Evolutionary conservation across 2,797 vertebrate genomes (phyloP), one percentile per base, ranked within the genome.

Genomic region (Meda fulgida): DNA sequence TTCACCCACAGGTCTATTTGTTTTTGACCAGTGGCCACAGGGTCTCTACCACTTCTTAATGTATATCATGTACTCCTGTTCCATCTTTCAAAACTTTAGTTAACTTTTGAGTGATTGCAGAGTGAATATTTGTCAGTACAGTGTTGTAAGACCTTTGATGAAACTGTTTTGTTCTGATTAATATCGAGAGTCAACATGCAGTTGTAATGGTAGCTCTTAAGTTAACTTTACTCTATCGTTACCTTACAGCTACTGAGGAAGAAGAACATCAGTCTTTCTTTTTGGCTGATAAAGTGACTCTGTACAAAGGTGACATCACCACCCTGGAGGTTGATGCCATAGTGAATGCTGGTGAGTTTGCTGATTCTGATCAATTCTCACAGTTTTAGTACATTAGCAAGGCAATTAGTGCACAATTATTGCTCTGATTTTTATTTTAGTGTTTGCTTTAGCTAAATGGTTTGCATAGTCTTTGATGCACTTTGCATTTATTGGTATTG

Each of bases 251-350:
- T 87, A 93, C 95, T 91, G 94, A 92, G 2, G 36, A 93, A 77
- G 95, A 96, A 75, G 96, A 97, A 85, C 89, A 91, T 88, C 94
- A 91, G 91, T 94, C 75, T 92, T 94, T 87, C 73, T 83, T 88
- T 38, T 91, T 96, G 92, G 96, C 93, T 60, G 97, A 98, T 89
- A 98, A 99, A 92, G 96, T 99, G 29, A 99, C 97, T 89, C 96
- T 99, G 79, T 98, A 99, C 84, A 97, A 96, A 96, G 98, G 98
- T 79, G 98, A 99, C 91, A 99, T 99, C 85, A 99, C 98, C 0
- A 88, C 96, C 88, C 94, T 99, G 87, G 98, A 99, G 92, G 92
- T 98, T 88, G 98, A 99, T 76, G 98, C 97, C 89, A 97, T 99
- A 34, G 98, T 99, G 90, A 99, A 99, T 93, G 98, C 98, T 78